phyloP scores from a whole-genome alignment of 2,113 vertebrate genomes.

The Bubo blakistoni region DNA sequence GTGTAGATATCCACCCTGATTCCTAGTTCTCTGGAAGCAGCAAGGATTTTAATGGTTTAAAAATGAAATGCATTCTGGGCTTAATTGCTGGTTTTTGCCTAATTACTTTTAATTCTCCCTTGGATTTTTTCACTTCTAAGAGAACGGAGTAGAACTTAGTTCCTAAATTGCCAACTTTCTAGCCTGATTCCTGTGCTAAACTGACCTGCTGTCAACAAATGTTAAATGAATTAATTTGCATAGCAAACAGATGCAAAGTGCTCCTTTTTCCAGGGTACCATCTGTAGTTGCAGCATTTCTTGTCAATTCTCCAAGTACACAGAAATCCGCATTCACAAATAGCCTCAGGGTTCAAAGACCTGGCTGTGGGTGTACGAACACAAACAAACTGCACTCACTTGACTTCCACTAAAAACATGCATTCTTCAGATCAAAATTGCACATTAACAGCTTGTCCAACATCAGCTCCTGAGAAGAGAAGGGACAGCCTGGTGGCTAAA shows the following conservation, averaged over 20 bases:
- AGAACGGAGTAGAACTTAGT: slow-evolving; percentile 16
- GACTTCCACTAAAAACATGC: not conserved
- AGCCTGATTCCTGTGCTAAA: slow-evolving; percentile 18
- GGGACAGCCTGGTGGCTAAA: not conserved
- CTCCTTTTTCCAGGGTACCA: slow-evolving; percentile 51
- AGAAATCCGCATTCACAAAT: not conserved
- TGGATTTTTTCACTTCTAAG: slow-evolving; percentile 23
- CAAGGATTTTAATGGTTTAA: not conserved
- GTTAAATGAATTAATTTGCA: slow-evolving; percentile 58
- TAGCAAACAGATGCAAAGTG: slow-evolving; percentile 60
- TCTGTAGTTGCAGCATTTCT: slow-evolving; percentile 53
- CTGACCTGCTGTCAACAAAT: slow-evolving; percentile 62
- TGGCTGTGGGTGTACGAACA: not conserved
- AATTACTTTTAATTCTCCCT: slow-evolving; percentile 44
- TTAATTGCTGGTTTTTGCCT: slow-evolving; percentile 44
- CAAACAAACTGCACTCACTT: slow-evolving; percentile 31
- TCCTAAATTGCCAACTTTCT: slow-evolving; percentile 45
- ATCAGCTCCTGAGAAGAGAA: not conserved
- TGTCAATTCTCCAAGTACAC: slow-evolving; percentile 49
- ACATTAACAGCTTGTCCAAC: not conserved
- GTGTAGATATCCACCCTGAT: not conserved
- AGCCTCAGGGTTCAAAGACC: slow-evolving; percentile 30
- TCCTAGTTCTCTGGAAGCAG: not conserved
- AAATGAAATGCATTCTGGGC: slow-evolving; percentile 12
- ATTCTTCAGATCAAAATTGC: not conserved